Base-by-base conservation (phyloP, 2,113 vertebrate genomes). In the Gadus macrocephalus region DNA sequence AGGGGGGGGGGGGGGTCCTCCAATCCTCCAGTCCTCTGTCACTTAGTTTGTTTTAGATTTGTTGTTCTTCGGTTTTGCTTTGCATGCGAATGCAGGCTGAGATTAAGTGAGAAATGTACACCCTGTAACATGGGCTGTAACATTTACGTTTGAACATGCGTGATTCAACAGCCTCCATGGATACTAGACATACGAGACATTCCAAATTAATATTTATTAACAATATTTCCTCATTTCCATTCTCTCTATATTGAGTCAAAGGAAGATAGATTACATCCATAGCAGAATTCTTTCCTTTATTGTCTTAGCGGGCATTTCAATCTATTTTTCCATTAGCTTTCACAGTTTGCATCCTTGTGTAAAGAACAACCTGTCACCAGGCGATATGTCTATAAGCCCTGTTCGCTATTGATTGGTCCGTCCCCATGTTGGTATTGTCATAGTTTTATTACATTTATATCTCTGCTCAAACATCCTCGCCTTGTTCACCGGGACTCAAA, bases 371-470 rank as follows among this genome's bases (percentile, higher is more conserved):
- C 22, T 64, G 60, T 71, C 38, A 1, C 53, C 28, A 64, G 75
- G 53, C 71, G 72, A 63, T 55, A 61, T 28, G 71, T 53, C 42
- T 67, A 63, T 11, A 55, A 73, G 64, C 77, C 68, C 3, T 71
- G 75, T 67, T 72, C 68, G 17, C 74, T 78, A 82, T 80, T 70
- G 83, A 84, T 87, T 27, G 22, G 58, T 84, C 17, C 63, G 75
- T 65, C 68, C 64, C n/a, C 49, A 55, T 15, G 42, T 19, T 78
- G 67, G 68, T 81, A 78, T 72, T 63, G 78, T 71, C 69, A 71
- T 42, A 25, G 16, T 78, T 77, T 82, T 78, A 89, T 89, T 86
- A 85, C 73, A 74, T 79, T 67, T 80, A 64, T 78, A 75, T 72
- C 71, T 78, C 16, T 65, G 19, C 66, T 67, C 70, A 86, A 78